Evolutionary conservation across 64 coral and sea anemone species (phyloP).

Genomic region (Montipora sp.): DNA sequence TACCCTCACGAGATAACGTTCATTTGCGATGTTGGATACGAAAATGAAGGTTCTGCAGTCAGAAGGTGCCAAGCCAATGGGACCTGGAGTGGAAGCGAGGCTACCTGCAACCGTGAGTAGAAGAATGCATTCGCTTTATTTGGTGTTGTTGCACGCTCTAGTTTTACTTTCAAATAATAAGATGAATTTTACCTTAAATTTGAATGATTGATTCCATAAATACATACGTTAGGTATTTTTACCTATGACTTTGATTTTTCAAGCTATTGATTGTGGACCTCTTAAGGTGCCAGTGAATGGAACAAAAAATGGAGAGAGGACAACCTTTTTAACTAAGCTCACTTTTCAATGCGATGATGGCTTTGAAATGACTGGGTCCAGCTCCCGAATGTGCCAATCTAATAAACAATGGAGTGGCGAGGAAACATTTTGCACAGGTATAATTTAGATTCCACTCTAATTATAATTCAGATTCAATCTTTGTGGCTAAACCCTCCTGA

Average conservation of each 20-base stretch:
- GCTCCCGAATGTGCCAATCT: slow-evolving; percentile 35
- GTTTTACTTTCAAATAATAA: background rate
- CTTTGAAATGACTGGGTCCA: slow-evolving; percentile 49
- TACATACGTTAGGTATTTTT: background rate
- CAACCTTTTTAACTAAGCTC: slow-evolving; percentile 13
- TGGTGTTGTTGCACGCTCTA: background rate
- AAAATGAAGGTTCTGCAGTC: slow-evolving; percentile 22
- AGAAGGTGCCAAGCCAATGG: slow-evolving; percentile 41
- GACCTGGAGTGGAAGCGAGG: slow-evolving; percentile 35
- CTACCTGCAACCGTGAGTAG: slow-evolving; percentile 51
- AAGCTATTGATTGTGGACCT: slow-evolving; percentile 54
- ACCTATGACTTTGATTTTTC: background rate
- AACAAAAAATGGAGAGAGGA: background rate
- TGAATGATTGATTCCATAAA: too few species aligned
- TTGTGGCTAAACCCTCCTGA: too few species aligned
- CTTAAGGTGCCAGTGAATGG: slow-evolving; percentile 30
- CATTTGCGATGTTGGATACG: slow-evolving; percentile 31
- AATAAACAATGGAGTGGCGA: slow-evolving; percentile 70
- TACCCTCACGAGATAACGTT: slow-evolving; percentile 29
- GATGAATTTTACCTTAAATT: too few species aligned
- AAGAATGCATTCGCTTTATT: background rate
- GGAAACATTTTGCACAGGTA: slow-evolving; percentile 57
- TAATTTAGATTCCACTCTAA: background rate
- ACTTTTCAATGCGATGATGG: slow-evolving; percentile 50
- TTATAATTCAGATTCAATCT: too few species aligned